Percentiles rank a stretch among this genome's conserved stretches.
phyloP scores from a whole-genome alignment of 2,113 vertebrate species.

The Irena cyanogastra region DNA sequence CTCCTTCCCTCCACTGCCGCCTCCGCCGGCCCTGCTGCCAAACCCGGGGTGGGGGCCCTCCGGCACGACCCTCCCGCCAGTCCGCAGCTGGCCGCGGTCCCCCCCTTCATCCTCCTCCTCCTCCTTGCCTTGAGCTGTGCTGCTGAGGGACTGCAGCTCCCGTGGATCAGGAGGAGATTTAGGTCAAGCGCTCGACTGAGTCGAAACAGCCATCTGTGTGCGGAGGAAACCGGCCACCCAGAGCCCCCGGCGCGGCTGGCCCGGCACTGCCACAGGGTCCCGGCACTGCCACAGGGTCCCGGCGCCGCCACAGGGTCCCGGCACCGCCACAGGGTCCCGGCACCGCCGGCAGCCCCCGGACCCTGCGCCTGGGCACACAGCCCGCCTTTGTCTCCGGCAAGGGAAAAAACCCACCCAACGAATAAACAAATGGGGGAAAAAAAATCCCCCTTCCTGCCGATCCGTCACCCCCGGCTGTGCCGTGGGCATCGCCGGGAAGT shows the following conservation, averaged over 20 bases:
- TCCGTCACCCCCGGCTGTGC: neutral
- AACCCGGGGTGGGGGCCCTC: neutral
- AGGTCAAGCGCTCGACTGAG: slow-evolving; percentile 69
- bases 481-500: neutral
- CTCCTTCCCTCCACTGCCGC: neutral
- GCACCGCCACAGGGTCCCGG: neutral
- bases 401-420: neutral
- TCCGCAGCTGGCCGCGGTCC: slow-evolving; percentile 17
- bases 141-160: slow-evolving; percentile 58
- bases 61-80: neutral
- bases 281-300: neutral
- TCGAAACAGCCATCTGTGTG: slow-evolving; percentile 68
- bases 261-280: neutral
- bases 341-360: neutral
- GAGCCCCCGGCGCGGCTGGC: neutral
- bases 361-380: neutral
- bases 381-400: neutral
- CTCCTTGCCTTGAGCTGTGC: slow-evolving; percentile 60
- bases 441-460: neutral
- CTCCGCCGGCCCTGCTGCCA: neutral
- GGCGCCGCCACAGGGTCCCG: neutral
- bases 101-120: neutral
- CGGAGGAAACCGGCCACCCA: slow-evolving; percentile 44
- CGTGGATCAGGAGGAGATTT: slow-evolving; percentile 68
- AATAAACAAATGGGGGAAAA: neutral